Conservation (phyloP, 37 sponge, comb jelly and placozoan species). For the Oscarella lobularis region DNA sequence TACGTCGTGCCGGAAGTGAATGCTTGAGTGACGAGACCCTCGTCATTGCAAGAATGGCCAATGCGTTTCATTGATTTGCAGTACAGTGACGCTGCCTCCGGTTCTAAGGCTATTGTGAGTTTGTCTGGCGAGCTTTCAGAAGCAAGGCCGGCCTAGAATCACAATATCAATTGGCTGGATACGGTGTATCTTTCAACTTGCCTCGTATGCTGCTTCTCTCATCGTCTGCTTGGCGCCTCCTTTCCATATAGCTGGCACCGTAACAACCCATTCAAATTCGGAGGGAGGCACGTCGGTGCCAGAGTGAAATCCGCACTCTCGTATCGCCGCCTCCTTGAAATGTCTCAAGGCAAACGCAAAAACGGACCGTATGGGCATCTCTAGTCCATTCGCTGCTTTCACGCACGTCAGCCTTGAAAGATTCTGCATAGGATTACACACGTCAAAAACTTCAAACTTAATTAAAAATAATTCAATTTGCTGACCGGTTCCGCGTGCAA, state of each 20-base stretch:
- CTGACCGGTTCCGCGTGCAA: constrained; percentile 49
- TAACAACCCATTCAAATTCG: constrained; percentile 68
- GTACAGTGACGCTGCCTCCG: no score
- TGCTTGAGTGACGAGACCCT: no score
- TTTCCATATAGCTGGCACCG: constrained; percentile 72
- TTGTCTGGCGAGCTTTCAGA: no score
- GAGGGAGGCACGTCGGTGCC: constrained; percentile 2
- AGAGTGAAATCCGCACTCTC: no score
- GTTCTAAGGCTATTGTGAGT: constrained; percentile 67
- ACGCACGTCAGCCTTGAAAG: constrained; percentile 36
- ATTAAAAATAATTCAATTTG: no score
- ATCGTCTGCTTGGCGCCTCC: constrained; percentile 65
- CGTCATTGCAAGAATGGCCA: no score
- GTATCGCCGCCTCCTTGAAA: constrained; percentile 34
- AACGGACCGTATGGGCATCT: constrained; percentile 19
- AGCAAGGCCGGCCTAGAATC: no score
- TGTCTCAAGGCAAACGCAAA: constrained; percentile 47
- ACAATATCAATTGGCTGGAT: no score
- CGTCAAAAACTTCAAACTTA: no score
- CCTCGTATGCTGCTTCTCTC: constrained; percentile 56
- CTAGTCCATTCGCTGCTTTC: constrained; percentile 38
- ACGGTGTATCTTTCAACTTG: no score
- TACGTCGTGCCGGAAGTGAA: no score
- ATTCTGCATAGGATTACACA: constrained; percentile 14
- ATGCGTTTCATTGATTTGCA: no score